Base-by-base conservation (phyloP, 1,140 invertebrate species). In the Heliconius melpomene region DNA sequence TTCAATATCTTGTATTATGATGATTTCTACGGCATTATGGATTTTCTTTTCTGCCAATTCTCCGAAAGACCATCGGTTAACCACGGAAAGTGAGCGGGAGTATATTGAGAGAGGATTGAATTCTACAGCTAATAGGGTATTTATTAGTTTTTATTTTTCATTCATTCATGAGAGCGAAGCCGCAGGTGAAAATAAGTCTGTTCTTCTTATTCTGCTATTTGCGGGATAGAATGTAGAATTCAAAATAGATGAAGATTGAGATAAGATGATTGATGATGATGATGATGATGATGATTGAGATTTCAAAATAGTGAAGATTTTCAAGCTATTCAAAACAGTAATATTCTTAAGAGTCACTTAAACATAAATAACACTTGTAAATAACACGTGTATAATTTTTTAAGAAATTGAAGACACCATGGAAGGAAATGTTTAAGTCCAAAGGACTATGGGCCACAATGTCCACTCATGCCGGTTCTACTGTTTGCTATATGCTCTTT, bases 401-500 rank as follows among this genome's bases (percentile, higher is more conserved):
- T 29, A 80, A 96, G 95, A 89, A 82, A 75, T 79, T 93, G 1
- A 79, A 93, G 9, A 93, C 91, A 20, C 97, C 97, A 2, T 97
- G 97, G 97, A 89, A 89, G 20, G 81, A 93, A n/a, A 97, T 97
- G 60, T 86, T 97, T 0, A 96, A 90, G 7, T 96, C 96, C 2
- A 85, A 91, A 5, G 95, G 96, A 0, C 93, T 97, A 1, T 97
- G 96, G 96, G 96, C 96, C 0, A 94, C 97, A 36, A 91, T 96
- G 77, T 85, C 96, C 1, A 95, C 95, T 1, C 96, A 97, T 85
- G 95, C 96, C 80, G 96, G 96, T 7, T 95, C 95, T 82, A 96
- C 96, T 82, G 96, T 96, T 95, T 96, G 95, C 8, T 97, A 96
- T 84, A 96, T 96, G 78, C 96, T 96, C 1, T 95, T 97, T 84